Conservation (phyloP, 2,888 invertebrate species). For the Nymphalis c-album region DNA sequence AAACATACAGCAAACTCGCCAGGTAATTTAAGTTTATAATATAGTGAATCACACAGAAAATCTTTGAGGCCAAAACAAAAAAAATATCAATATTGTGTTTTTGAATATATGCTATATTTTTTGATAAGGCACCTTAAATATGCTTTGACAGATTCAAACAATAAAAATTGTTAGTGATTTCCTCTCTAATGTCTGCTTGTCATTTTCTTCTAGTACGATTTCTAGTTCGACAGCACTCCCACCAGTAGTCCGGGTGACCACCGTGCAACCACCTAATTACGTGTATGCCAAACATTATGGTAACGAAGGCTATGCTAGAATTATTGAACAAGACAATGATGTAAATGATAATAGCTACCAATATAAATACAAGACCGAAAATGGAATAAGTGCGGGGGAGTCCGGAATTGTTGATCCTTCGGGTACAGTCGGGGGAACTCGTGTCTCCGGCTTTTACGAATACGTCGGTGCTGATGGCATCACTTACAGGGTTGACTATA, state of each 20-base stretch:
- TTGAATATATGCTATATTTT: too few species aligned
- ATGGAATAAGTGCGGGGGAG: constrained; percentile 84
- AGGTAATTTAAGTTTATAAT: constrained; percentile 23
- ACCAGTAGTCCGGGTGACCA: constrained; percentile 43
- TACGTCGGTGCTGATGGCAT: constrained; percentile 84
- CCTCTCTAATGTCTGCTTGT: constrained; percentile 18
- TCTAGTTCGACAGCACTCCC: constrained; percentile 49
- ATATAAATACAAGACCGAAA: constrained; percentile 83
- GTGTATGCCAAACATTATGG: constrained; percentile 45
- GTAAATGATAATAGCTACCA: constrained; percentile 80
- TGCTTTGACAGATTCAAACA: too few species aligned
- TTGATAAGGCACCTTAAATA: too few species aligned
- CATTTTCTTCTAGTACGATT: constrained; percentile 2
- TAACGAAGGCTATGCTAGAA: constrained; percentile 78
- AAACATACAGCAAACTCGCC: constrained; percentile 51
- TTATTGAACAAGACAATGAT: constrained; percentile 78
- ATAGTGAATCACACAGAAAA: too few species aligned
- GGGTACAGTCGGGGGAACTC: constrained; percentile 79
- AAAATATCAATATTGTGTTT: too few species aligned
- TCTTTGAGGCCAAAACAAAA: too few species aligned
- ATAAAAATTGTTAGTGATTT: not conserved
- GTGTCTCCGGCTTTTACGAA: constrained; percentile 84
- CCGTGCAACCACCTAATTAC: constrained; percentile 40
- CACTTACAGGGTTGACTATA: constrained; percentile 81
- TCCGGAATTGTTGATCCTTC: constrained; percentile 81